phyloP scores from a whole-genome alignment of 2,113 vertebrate species.

The Gobiocypris rarus region DNA sequence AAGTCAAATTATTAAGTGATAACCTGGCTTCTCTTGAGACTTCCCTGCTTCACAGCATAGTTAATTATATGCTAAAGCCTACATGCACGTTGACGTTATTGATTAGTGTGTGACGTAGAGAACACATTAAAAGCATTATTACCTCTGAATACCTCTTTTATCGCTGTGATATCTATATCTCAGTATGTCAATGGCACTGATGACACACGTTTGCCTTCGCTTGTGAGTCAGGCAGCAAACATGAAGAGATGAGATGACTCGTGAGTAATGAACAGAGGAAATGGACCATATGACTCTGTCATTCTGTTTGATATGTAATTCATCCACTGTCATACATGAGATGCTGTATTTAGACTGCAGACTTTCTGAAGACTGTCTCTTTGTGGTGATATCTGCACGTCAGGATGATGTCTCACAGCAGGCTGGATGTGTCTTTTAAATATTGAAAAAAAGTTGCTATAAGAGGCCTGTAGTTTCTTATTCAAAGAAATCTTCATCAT shows the following conservation, averaged over 20 bases:
- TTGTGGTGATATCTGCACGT: constrained; percentile 15
- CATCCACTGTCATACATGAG: constrained; percentile 18
- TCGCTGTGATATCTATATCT: not conserved
- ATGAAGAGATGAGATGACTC: not conserved
- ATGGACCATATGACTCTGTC: constrained; percentile 30
- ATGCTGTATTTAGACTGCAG: constrained; percentile 29
- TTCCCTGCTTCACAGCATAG: too few species aligned
- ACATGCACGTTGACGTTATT: too few species aligned
- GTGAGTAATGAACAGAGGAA: constrained; percentile 24
- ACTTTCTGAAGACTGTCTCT: not conserved
- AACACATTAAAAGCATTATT: not conserved
- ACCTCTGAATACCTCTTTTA: not conserved
- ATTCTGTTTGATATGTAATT: constrained; percentile 35
- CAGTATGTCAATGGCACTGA: not conserved
- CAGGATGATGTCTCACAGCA: constrained; percentile 26
- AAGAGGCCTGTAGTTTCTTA: not conserved
- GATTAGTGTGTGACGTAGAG: too few species aligned
- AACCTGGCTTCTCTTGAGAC: too few species aligned
- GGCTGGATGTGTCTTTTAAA: constrained; percentile 11
- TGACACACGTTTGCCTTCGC: not conserved
- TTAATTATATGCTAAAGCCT: too few species aligned
- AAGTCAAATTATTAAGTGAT: not conserved
- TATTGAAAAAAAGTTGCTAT: not conserved
- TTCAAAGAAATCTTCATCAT: too few species aligned
- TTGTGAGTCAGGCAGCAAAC: not conserved